Evolutionary conservation across 2,113 vertebrate species (phyloP).

Genomic region (Xenopus borealis): DNA sequence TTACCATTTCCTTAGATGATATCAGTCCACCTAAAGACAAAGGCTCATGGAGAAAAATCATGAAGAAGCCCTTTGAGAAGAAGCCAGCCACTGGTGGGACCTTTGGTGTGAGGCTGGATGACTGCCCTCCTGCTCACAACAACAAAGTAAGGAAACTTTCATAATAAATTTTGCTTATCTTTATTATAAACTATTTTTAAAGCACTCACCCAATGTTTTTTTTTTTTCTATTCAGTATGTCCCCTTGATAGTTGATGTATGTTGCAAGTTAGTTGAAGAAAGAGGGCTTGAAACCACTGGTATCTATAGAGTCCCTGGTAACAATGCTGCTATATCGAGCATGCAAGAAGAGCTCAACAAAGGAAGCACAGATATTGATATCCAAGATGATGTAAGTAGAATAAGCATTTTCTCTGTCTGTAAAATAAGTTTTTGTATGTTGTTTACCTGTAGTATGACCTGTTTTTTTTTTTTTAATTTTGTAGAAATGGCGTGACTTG

Average conservation of each 20-base stretch:
- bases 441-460: neutral
- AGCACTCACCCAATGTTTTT: conserved; percentile 13
- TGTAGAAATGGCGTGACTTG: conserved; percentile 96
- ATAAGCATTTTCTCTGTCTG: accelerated
- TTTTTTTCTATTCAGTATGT: conserved; percentile 74
- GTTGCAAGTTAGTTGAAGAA: conserved; percentile 96
- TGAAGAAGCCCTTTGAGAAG: conserved; percentile 94
- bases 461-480: neutral
- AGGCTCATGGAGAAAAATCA: conserved; percentile 86
- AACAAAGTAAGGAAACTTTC: conserved; percentile 77
- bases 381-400: conserved; percentile 88
- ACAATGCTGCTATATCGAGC: conserved; percentile 95
- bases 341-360: conserved; percentile 98
- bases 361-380: conserved; percentile 87
- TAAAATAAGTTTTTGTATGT: neutral
- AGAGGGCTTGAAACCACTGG: conserved; percentile 94
- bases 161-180: conserved; percentile 1
- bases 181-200: neutral
- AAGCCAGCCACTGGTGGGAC: conserved; percentile 82
- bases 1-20: conserved; percentile 70
- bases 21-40: conserved; percentile 95
- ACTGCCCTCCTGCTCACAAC: conserved; percentile 87
- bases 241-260: conserved; percentile 94
- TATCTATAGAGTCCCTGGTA: conserved; percentile 96
- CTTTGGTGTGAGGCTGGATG: conserved; percentile 90